phyloP scores from a whole-genome alignment of 1,140 invertebrate species.

The Elymnias hypermnestra region DNA sequence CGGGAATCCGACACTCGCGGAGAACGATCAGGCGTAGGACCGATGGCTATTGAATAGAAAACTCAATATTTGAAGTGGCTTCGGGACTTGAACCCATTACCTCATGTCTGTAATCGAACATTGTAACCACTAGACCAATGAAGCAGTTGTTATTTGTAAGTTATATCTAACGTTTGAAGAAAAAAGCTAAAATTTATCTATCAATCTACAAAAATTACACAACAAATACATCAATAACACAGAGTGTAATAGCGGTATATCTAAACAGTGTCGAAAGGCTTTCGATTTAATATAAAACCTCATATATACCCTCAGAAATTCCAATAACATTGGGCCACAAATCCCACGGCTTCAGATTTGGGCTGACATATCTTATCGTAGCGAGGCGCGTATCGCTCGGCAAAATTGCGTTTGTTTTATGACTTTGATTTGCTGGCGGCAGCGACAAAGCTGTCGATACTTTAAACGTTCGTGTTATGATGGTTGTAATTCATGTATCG shows the following conservation, averaged over 20 bases:
- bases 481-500: constrained; percentile 71
- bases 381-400: constrained; percentile 45
- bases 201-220: no score
- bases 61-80: no score
- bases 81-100: no score
- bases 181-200: no score
- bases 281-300: constrained; percentile 16
- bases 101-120: no score
- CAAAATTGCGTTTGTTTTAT: constrained; percentile 73
- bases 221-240: no score
- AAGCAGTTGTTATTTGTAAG: no score
- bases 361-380: constrained; percentile 60
- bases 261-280: constrained; percentile 14
- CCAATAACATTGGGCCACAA: constrained; percentile 53
- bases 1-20: no score
- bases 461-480: constrained; percentile 65
- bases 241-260: not conserved
- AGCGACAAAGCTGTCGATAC: constrained; percentile 56
- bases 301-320: constrained; percentile 29
- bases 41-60: no score
- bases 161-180: no score
- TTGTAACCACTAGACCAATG: no score
- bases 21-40: no score
- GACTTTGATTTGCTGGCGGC: constrained; percentile 68
- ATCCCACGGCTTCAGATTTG: constrained; percentile 71